Percentiles rank a stretch among this genome's conserved stretches.
Conservation (phyloP, 2,113 vertebrate genomes). For the Gallinago paraguaiae region DNA sequence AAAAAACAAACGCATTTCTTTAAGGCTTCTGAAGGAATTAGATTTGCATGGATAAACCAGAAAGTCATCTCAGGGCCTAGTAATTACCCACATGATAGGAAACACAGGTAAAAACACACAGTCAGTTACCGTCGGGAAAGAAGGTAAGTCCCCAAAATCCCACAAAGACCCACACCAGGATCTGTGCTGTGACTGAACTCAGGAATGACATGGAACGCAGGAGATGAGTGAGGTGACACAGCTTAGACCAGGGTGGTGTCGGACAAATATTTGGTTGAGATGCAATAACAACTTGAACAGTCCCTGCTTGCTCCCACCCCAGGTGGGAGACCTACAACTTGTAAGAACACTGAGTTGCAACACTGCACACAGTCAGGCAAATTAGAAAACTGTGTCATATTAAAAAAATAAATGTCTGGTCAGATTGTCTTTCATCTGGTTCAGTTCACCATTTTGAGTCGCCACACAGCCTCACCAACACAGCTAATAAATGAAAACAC, state of each 20-base stretch:
- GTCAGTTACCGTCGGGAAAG: neutral
- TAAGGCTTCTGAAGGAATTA: neutral
- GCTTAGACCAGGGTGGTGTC: neutral
- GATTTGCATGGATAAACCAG: neutral
- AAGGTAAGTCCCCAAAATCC: neutral
- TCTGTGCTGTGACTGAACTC: neutral
- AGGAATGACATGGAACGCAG: neutral
- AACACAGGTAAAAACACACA: neutral
- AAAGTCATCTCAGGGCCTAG: neutral
- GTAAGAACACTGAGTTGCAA: accelerated
- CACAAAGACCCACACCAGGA: neutral
- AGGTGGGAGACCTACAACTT: neutral
- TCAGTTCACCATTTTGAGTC: neutral
- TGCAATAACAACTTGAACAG: neutral
- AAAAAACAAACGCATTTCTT: neutral
- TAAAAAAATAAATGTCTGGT: neutral
- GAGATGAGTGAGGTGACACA: neutral
- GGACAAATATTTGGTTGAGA: neutral
- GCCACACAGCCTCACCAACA: neutral
- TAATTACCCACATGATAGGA: neutral
- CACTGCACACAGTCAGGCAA: neutral
- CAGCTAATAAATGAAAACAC: neutral
- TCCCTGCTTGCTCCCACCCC: neutral
- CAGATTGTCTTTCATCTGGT: neutral
- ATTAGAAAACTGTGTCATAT: neutral